Conservation (phyloP, 2,797 vertebrate genomes). For the Sphenopsis melanotis region DNA sequence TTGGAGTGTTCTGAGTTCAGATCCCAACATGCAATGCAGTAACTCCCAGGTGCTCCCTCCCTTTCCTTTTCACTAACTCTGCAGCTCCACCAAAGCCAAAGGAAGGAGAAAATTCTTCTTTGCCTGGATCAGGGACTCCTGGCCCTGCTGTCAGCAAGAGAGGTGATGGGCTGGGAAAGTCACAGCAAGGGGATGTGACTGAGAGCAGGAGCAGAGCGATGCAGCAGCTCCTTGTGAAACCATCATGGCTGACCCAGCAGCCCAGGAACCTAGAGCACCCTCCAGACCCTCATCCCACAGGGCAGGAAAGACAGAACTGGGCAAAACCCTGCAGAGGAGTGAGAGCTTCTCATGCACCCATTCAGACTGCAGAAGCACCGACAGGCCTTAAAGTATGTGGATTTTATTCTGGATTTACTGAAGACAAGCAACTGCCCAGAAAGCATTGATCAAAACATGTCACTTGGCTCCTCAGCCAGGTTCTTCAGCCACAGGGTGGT, state of each 20-base stretch:
- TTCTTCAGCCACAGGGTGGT: background rate
- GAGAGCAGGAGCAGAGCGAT: background rate
- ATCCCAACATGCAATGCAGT: background rate
- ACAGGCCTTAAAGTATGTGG: background rate
- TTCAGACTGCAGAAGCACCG: background rate
- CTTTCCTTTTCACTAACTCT: background rate
- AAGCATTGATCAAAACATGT: background rate
- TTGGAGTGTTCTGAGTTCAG: background rate
- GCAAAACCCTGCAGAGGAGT: background rate
- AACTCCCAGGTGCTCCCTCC: background rate
- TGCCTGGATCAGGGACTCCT: background rate
- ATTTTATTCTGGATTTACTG: background rate
- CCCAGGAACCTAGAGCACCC: background rate
- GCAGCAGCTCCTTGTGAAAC: background rate
- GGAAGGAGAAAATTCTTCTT: background rate
- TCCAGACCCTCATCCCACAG: fast-evolving
- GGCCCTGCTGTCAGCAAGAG: background rate
- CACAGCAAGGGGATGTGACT: background rate
- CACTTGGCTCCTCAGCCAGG: background rate
- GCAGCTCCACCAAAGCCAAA: background rate
- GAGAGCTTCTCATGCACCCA: background rate
- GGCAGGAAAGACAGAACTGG: background rate
- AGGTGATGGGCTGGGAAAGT: background rate
- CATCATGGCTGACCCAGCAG: fast-evolving
- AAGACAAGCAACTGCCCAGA: background rate